Base-by-base conservation (phyloP, 2,888 invertebrate species). In the Myopa tessellatipennis region DNA sequence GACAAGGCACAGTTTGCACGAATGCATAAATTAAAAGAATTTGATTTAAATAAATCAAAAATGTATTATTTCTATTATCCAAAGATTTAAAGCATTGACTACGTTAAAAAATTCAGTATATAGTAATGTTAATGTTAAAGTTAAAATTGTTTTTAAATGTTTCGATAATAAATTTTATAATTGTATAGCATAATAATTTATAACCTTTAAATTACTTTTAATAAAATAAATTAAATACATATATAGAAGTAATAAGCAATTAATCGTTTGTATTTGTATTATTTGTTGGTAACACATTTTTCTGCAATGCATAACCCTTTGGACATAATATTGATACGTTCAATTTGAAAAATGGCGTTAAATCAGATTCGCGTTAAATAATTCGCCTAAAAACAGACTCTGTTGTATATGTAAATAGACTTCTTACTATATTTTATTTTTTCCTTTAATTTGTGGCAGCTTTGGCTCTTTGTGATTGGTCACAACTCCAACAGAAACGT, bases 391-490 rank as follows among this genome's bases (percentile, higher is more conserved):
- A 26, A 26, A 26, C 2, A 26, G 26, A 26, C 26, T 26, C 1
- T 26, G 26, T 45, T 45, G 7, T 45, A 45, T 45, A 10, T 45
- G 1, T 45, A 10, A 6, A 6, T 45, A 10, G 1, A 10, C 1
- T 10, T 45, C 10, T 58, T 58, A 6, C 14, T 26, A 26, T 26
- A 61, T 10, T 18, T 61, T 61, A 26, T 4, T 61, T 4, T 3
- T 65, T 14, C 8, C 38, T 82, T 79, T 82, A 80, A 80, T 86
- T 85, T 86, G 88, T 91, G 91, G 50, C 92, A 96, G 96, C 96
- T 78, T 90, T 96, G 83, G 96, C 96, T 0, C 91, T 96, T 38
- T 96, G 96, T 88, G 95, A 96, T 87, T 96, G 96, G 96, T 96
- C 96, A 0, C 92, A 92, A 79, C 91, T 96, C 0, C 96, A 96